phyloP scores from a whole-genome alignment of 2,797 vertebrate species.

The Eulemur coronatus region DNA sequence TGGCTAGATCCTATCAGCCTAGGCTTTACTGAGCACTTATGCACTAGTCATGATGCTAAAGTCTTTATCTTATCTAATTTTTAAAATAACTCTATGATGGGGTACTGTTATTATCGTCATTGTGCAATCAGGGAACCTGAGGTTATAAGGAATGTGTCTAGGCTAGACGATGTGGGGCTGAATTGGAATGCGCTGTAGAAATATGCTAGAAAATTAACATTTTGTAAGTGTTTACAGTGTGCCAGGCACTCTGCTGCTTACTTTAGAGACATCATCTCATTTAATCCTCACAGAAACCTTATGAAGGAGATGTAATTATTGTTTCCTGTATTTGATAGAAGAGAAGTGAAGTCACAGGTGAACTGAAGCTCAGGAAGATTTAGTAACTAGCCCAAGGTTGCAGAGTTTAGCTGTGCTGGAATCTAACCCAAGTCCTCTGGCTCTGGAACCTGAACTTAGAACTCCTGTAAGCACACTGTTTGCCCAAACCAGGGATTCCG shows the following conservation, averaged over 20 bases:
- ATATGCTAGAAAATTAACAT: not conserved
- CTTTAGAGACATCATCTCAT: not conserved
- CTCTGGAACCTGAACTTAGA: not conserved
- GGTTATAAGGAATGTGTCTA: not conserved
- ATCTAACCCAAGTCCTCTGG: not conserved
- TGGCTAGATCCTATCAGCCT: not conserved
- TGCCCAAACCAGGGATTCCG: not conserved
- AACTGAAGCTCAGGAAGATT: not conserved
- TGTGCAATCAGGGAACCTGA: not conserved
- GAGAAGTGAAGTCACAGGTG: not conserved
- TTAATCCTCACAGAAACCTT: not conserved
- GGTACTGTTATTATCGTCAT: not conserved
- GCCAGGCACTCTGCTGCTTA: not conserved
- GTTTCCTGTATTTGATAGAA: not conserved
- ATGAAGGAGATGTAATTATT: not conserved
- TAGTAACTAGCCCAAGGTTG: not conserved
- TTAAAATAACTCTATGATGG: not conserved
- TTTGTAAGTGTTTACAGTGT: not conserved
- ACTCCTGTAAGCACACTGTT: not conserved
- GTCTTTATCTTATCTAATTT: not conserved
- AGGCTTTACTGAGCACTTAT: not conserved
- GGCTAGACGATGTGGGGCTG: not conserved
- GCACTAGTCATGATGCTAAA: not conserved
- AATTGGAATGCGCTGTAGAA: not conserved
- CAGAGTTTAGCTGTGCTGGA: not conserved